A percentile compares a stretch with the other conserved stretches of the same genome.
These are phyloP conservation scores for Aspidiotus rigidus DNA, from an alignment of 2,888 invertebrate genomes.

Conservation along the genomic window DNA sequence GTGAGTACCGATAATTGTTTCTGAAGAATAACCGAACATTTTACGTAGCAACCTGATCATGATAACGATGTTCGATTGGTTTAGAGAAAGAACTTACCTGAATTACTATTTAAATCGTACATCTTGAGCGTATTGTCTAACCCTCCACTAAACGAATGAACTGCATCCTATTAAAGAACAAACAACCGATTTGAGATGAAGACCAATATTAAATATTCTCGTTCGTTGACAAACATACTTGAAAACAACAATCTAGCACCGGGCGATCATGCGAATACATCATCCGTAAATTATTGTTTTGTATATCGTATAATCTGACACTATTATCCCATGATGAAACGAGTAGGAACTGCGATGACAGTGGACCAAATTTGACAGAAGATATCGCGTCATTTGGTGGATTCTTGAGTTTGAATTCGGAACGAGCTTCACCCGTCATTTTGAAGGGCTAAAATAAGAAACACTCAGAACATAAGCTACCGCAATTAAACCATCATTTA, in stretches of 20 bases:
- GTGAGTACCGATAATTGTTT: constrained; percentile 77
- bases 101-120: constrained; percentile 83
- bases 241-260: constrained; percentile 82
- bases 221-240: constrained; percentile 49
- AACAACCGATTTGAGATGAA: neutral
- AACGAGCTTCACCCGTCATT: constrained; percentile 54
- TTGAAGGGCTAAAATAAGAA: neutral
- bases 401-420: constrained; percentile 80
- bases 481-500: no score
- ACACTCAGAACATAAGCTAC: no score
- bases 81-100: constrained; percentile 46
- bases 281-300: constrained; percentile 72
- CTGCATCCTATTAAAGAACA: constrained; percentile 66
- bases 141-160: constrained; percentile 90
- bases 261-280: constrained; percentile 83
- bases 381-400: constrained; percentile 90
- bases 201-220: neutral
- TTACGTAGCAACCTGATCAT: neutral
- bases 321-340: constrained; percentile 96
- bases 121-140: constrained; percentile 82
- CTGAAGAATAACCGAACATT: constrained; percentile 44
- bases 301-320: constrained; percentile 88
- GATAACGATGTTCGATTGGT: neutral
- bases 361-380: constrained; percentile 90
- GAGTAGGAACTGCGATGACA: constrained; percentile 82